Percentiles rank a stretch among this genome's conserved stretches.
These are phyloP conservation scores for Melanaphis sacchari DNA, from an alignment of 1,140 invertebrate genomes.

Conservation along the genomic window DNA sequence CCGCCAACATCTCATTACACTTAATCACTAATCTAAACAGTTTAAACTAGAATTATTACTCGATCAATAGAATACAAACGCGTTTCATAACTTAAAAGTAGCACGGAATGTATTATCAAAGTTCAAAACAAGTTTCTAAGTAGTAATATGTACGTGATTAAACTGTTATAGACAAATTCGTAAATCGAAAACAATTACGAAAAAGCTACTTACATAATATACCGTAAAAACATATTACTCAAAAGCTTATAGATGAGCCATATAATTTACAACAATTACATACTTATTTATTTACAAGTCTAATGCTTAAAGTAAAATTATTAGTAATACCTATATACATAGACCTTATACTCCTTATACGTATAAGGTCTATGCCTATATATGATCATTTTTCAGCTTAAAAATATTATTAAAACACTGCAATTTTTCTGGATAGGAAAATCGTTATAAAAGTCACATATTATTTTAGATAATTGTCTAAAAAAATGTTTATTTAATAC, in stretches of 20 bases:
- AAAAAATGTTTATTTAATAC: too few species aligned
- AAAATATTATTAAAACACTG: not conserved
- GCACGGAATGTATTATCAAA: not conserved
- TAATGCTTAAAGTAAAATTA: not conserved
- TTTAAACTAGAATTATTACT: not conserved
- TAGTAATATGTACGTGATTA: not conserved
- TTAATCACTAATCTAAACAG: not conserved
- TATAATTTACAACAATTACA: not conserved
- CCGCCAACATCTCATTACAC: not conserved
- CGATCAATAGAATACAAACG: not conserved
- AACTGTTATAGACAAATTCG: not conserved
- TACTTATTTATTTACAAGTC: not conserved
- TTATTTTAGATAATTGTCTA: too few species aligned
- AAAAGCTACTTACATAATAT: not conserved
- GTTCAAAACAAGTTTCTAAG: constrained; percentile 7
- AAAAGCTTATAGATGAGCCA: not conserved
- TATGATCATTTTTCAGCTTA: not conserved
- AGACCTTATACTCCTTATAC: too few species aligned
- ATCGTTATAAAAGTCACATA: too few species aligned
- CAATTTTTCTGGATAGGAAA: not conserved
- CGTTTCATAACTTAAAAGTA: not conserved
- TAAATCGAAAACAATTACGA: not conserved
- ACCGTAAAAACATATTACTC: not conserved
- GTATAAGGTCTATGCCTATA: too few species aligned
- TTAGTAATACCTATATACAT: not conserved